phyloP scores from a whole-genome alignment of 1,140 invertebrate species.

The Drosophila sp. region DNA sequence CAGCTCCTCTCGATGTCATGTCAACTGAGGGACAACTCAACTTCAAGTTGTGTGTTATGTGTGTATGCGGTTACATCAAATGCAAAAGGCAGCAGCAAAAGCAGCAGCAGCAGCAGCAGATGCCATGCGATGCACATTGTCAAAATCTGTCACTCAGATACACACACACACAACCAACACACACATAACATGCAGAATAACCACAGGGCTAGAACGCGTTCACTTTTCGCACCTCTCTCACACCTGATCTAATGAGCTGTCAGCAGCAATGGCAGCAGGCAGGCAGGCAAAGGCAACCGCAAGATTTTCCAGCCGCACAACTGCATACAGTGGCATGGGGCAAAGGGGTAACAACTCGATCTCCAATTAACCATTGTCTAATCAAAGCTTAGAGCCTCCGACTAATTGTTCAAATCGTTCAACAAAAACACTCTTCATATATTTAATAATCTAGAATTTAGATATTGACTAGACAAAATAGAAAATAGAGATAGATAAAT shows the following conservation, averaged over 20 bases:
- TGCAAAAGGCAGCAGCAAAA: not conserved
- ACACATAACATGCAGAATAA: conserved; percentile 19
- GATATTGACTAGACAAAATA: no score
- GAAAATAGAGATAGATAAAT: no score
- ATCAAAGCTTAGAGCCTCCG: no score
- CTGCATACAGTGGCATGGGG: not conserved
- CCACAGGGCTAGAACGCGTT: not conserved
- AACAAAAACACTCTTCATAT: no score
- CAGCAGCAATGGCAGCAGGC: conserved; percentile 45
- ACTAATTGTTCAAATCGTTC: no score
- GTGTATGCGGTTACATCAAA: conserved; percentile 47
- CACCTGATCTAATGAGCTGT: conserved; percentile 59
- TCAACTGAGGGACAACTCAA: conserved; percentile 48
- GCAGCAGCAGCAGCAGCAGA: conserved; percentile 38
- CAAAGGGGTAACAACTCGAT: not conserved
- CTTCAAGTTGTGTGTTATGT: conserved; percentile 25
- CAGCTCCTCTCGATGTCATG: conserved; percentile 36
- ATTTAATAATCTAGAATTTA: no score
- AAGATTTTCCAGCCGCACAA: conserved; percentile 48
- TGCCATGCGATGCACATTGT: conserved; percentile 53
- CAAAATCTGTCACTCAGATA: conserved; percentile 61
- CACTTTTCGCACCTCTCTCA: conserved; percentile 26
- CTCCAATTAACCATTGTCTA: no score
- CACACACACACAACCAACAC: conserved; percentile 27
- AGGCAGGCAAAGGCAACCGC: conserved; percentile 48